A percentile compares a stretch with the other conserved stretches of the same genome.
phyloP scores from a whole-genome alignment of 2,113 vertebrate genomes.

The Pelodiscus sinensis region DNA sequence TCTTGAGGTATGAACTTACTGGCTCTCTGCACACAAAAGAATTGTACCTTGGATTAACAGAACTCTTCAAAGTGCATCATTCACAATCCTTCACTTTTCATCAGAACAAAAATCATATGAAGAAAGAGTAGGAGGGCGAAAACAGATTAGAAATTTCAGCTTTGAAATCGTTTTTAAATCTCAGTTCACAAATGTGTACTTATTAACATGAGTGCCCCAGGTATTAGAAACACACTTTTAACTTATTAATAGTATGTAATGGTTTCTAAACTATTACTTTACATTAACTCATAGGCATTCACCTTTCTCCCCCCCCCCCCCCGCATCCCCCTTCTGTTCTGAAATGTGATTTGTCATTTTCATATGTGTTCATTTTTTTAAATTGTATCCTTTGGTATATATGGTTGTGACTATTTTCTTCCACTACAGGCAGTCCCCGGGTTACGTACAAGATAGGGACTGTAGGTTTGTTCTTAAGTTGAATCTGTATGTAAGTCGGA shows the following conservation, averaged over 20 bases:
- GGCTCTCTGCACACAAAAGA: neutral
- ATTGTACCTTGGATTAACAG: constrained; percentile 17
- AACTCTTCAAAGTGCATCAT: neutral
- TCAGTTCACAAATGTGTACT: neutral
- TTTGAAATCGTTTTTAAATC: constrained; percentile 29
- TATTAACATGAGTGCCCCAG: constrained; percentile 32
- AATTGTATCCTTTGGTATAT: too few species aligned
- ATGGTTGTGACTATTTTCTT: too few species aligned
- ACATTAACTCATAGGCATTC: too few species aligned
- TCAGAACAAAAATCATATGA: constrained; percentile 23
- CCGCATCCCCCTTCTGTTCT: too few species aligned
- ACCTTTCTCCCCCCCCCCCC: too few species aligned
- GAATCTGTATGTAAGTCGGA: too few species aligned
- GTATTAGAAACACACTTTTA: constrained; percentile 20
- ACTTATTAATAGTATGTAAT: constrained; percentile 24
- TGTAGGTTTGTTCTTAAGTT: too few species aligned
- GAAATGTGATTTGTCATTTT: too few species aligned
- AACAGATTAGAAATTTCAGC: neutral
- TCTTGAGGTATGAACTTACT: neutral
- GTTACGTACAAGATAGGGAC: too few species aligned
- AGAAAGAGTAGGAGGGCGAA: neutral
- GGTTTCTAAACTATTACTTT: constrained; percentile 5
- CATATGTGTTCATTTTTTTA: too few species aligned
- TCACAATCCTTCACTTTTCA: constrained; percentile 2
- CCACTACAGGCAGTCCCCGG: too few species aligned